Evolutionary conservation across 1,140 invertebrate genomes (phyloP).

Genomic region (Lepidurus packardi): DNA sequence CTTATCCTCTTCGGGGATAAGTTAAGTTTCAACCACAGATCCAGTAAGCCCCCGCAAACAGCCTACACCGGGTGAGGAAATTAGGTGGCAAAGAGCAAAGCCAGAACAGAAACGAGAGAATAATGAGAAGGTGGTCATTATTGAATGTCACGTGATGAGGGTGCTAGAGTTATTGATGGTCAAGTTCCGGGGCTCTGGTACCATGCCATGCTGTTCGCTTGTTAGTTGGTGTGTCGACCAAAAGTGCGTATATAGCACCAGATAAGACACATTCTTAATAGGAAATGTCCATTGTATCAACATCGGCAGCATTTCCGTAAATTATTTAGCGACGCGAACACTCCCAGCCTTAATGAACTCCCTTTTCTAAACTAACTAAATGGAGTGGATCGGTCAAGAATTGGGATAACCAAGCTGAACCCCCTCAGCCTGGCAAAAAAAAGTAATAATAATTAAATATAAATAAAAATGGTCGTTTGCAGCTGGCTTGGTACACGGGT

Average conservation of each 20-base stretch:
- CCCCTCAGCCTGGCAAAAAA: not conserved
- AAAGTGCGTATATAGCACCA: not conserved
- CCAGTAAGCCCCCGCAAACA: too few relatives aligned
- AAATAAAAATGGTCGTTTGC: too few relatives aligned
- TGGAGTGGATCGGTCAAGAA: not conserved
- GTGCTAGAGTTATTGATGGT: constrained; percentile 1
- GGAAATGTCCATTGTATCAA: not conserved
- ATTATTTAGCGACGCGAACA: not conserved
- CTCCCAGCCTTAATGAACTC: not conserved
- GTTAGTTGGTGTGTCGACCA: not conserved
- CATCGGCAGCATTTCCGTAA: not conserved
- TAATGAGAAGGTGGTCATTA: constrained; percentile 19
- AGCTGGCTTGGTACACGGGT: too few relatives aligned
- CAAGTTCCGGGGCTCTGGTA: not conserved
- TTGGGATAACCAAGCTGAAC: too few relatives aligned
- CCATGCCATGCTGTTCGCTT: not conserved
- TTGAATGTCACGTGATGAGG: constrained; percentile 11
- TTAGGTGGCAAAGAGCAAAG: not conserved
- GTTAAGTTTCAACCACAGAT: too few relatives aligned
- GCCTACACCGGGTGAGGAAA: not conserved
- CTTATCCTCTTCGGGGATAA: too few relatives aligned
- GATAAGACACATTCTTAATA: not conserved
- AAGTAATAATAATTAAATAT: too few relatives aligned
- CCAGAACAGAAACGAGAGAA: constrained; percentile 18
- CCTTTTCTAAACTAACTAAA: not conserved